Evolutionary conservation across 2,113 vertebrate genomes (phyloP), one percentile per base, ranked within the genome.

Genomic region (Catharus minimus): DNA sequence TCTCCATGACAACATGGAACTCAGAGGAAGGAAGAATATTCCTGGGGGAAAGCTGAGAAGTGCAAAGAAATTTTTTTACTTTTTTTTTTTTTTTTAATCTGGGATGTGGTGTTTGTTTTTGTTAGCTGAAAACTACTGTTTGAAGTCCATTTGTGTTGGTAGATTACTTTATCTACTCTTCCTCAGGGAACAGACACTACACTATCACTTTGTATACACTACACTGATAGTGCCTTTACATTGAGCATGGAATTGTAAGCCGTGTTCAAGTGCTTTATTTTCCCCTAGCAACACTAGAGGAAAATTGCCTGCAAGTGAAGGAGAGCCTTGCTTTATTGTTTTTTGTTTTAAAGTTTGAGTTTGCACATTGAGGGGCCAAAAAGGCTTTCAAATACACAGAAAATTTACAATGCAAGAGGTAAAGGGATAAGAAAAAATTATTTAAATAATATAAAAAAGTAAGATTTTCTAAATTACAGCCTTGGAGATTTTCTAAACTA

Each of bases 121-220:
- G 33, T 95, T 93, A 94, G 71, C 75, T 71, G 77, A 92, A 91
- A 91, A 71, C 90, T 95, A 95, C 94, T 93, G 94, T 96, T 96
- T 97, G 67, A 82, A 91, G 95, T 96, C 79, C 82, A 15, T 86
- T 93, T 90, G 38, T 87, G 91, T 94, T 79, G 80, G 91, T 89
- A 95, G 94, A 96, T 95, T 95, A 92, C 53, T 92, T 95, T 95
- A 97, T 97, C 96, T 95, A 33, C 73, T 82, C 50, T 86, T 94
- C 94, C 96, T 96, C 38, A 84, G 92, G 91, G 93, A 94, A 90
- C 78, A 95, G 93, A 93, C 92, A 94, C 82, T 82, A 94, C 36
- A 49, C 75, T 96, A 96, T 95, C 92, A 92, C 86, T 94, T 89
- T 94, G 83, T 92, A 96, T 93, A 95, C 82, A 93, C 75, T 83